A percentile compares a stretch with the other conserved stretches of the same genome.
phyloP scores from a whole-genome alignment of 1,140 invertebrate species.

The Phymastichus coffea region DNA sequence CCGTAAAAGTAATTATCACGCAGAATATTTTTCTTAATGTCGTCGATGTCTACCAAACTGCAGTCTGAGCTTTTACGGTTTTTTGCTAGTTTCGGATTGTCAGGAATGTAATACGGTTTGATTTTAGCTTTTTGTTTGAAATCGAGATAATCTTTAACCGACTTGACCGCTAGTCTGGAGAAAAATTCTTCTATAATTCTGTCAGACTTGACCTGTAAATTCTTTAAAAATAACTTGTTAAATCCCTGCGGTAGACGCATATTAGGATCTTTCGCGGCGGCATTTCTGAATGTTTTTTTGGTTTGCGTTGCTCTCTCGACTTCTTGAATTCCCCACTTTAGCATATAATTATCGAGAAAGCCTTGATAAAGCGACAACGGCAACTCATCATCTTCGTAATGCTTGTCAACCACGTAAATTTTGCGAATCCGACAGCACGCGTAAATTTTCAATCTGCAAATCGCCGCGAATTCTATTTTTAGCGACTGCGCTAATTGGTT shows the following conservation, averaged over 20 bases:
- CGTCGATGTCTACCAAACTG: slow-evolving; percentile 4
- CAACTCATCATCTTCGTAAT: slow-evolving; percentile 38
- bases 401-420: slow-evolving; percentile 41
- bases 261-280: background rate
- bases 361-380: slow-evolving; percentile 33
- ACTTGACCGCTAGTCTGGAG: slow-evolving; percentile 2
- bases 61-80: background rate
- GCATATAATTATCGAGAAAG: slow-evolving; percentile 43
- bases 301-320: slow-evolving; percentile 39
- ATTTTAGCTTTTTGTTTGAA: slow-evolving; percentile 25
- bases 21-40: slow-evolving; percentile 5
- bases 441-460: slow-evolving; percentile 37
- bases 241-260: slow-evolving; percentile 9
- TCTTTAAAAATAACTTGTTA: slow-evolving; percentile 30
- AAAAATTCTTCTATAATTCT: slow-evolving; percentile 33
- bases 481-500: slow-evolving; percentile 34
- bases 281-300: slow-evolving; percentile 23
- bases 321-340: slow-evolving; percentile 40
- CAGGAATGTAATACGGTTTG: slow-evolving; percentile 21
- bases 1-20: slow-evolving; percentile 2
- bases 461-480: slow-evolving; percentile 32
- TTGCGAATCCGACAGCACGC: slow-evolving; percentile 41
- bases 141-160: slow-evolving; percentile 21
- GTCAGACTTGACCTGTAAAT: slow-evolving; percentile 31
- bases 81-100: background rate